Percentiles rank a stretch among this genome's conserved stretches.
Conservation (phyloP, 1,140 invertebrate species). For the Pseudomyrmex gracilis region DNA sequence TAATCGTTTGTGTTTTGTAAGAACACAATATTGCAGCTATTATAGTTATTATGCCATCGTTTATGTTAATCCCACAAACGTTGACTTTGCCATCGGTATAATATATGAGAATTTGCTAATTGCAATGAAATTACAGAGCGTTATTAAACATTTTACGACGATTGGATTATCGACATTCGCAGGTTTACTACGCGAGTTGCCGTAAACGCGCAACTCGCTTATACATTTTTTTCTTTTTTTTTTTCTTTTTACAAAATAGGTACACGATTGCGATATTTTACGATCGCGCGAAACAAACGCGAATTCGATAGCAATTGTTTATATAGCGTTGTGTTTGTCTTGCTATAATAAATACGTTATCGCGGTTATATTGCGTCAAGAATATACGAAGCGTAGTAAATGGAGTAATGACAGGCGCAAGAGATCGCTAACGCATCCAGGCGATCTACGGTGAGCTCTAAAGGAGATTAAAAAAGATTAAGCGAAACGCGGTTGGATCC, state of each 20-base stretch:
- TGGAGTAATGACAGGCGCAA: slow-evolving; percentile 6
- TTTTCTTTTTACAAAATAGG: no score
- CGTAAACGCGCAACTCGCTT: background rate
- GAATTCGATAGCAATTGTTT: background rate
- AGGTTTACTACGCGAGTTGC: background rate
- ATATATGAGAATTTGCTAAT: slow-evolving; percentile 23
- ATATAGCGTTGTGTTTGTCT: background rate
- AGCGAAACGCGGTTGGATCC: slow-evolving; percentile 12
- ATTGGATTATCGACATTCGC: background rate
- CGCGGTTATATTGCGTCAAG: background rate
- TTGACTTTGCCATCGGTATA: slow-evolving; percentile 15
- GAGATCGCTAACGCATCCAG: slow-evolving; percentile 33
- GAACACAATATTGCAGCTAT: slow-evolving; percentile 47
- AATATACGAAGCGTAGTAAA: slow-evolving; percentile 3
- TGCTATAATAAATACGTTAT: background rate
- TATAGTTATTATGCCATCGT: slow-evolving; percentile 12
- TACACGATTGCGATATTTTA: background rate
- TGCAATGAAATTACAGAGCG: background rate
- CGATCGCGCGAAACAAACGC: background rate
- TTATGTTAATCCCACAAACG: slow-evolving; percentile 33
- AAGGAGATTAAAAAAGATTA: slow-evolving; percentile 34
- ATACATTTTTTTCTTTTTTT: no score
- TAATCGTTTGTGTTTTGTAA: slow-evolving; percentile 18
- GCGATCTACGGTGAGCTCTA: slow-evolving; percentile 29
- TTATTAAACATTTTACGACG: slow-evolving; percentile 4